phyloP scores from a whole-genome alignment of 1,140 invertebrate genomes.

The Bradysia coprophila region DNA sequence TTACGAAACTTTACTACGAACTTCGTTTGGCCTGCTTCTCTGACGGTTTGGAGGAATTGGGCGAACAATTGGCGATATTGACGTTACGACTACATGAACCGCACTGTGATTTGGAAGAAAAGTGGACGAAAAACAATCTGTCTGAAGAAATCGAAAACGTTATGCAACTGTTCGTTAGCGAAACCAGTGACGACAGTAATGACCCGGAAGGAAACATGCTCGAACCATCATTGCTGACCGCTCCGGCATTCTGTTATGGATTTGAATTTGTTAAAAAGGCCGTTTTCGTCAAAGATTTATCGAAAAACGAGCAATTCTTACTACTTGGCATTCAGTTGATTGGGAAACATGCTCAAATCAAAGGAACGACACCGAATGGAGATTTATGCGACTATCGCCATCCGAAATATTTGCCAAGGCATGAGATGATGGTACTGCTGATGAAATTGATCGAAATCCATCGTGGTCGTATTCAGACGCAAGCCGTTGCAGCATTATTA shows the following conservation, averaged over 20 bases:
- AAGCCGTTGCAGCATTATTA: slow-evolving; percentile 52
- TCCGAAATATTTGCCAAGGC: slow-evolving; percentile 58
- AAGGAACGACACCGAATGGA: slow-evolving; percentile 23
- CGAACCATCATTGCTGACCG: slow-evolving; percentile 38
- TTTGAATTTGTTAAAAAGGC: slow-evolving; percentile 62
- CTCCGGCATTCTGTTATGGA: slow-evolving; percentile 61
- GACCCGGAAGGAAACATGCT: slow-evolving; percentile 10
- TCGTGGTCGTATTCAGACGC: slow-evolving; percentile 47
- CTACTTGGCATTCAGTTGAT: slow-evolving; percentile 48
- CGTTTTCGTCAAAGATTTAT: slow-evolving; percentile 25
- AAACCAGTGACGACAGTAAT: slow-evolving; percentile 3
- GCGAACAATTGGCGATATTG: slow-evolving; percentile 39
- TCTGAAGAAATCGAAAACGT: slow-evolving; percentile 12
- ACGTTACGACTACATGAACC: slow-evolving; percentile 54
- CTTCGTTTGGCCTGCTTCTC: slow-evolving; percentile 32
- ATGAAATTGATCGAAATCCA: slow-evolving; percentile 59
- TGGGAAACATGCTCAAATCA: slow-evolving; percentile 45
- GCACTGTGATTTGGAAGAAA: slow-evolving; percentile 51
- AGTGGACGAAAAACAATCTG: slow-evolving; percentile 60
- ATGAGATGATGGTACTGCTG: slow-evolving; percentile 61
- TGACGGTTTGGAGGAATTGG: slow-evolving; percentile 26
- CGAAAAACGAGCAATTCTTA: slow-evolving; percentile 34
- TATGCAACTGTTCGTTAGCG: slow-evolving; percentile 6
- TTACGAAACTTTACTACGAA: slow-evolving; percentile 38
- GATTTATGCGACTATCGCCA: slow-evolving; percentile 34